A percentile compares a stretch with the other conserved stretches of the same genome.
phyloP scores from a whole-genome alignment of 1,140 invertebrate genomes.

The Armadillidium nasatum region DNA sequence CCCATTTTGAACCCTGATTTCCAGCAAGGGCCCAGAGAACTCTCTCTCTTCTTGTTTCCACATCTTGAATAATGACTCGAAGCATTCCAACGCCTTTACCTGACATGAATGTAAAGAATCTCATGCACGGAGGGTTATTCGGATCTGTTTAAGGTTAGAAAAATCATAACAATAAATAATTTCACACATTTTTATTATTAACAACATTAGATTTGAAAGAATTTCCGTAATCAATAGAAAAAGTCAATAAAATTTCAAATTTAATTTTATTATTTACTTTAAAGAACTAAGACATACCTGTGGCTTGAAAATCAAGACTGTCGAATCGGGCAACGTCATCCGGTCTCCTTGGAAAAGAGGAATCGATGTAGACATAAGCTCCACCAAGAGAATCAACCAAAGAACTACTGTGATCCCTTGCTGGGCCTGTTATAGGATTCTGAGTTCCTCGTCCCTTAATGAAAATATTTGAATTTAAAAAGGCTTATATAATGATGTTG shows the following conservation, averaged over 20 bases:
- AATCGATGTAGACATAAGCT: slow-evolving; percentile 65
- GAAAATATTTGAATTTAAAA: too few species aligned
- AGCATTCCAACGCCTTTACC: slow-evolving; percentile 64
- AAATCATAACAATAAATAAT: too few species aligned
- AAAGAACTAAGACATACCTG: slow-evolving; percentile 49
- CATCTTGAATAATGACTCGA: slow-evolving; percentile 50
- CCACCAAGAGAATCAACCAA: slow-evolving; percentile 58
- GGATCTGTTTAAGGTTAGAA: slow-evolving; percentile 28
- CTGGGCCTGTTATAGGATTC: slow-evolving; percentile 62
- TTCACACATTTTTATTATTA: background rate
- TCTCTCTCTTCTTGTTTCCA: slow-evolving; percentile 46
- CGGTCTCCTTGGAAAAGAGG: slow-evolving; percentile 58
- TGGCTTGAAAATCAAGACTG: slow-evolving; percentile 58
- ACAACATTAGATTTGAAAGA: background rate
- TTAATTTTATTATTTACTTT: too few species aligned
- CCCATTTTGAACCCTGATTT: slow-evolving; percentile 66
- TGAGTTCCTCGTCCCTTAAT: slow-evolving; percentile 59
- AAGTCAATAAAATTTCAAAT: too few species aligned
- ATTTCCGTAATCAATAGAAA: background rate
- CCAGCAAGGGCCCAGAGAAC: slow-evolving; percentile 61
- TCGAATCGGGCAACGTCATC: slow-evolving; percentile 60
- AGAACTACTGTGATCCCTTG: slow-evolving; percentile 59
- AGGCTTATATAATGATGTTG: too few species aligned
- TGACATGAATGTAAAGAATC: slow-evolving; percentile 72
- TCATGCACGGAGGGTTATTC: slow-evolving; percentile 54